Evolutionary conservation across 2,113 vertebrate species (phyloP), one percentile per base, ranked within the genome.

Genomic region (Rhinichthys klamathensis): DNA sequence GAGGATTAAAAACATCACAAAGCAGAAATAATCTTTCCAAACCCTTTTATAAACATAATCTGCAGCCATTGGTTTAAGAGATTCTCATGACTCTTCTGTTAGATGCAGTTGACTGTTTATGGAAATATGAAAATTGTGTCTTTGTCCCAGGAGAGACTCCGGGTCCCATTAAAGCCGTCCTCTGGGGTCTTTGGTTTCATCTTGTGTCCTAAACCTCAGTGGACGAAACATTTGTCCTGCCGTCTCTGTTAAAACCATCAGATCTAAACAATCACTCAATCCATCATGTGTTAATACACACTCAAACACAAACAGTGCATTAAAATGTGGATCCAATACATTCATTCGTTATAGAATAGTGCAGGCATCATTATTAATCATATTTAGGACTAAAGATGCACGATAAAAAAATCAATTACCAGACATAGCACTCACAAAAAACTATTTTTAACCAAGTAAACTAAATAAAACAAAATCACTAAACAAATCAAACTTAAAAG

Each of bases 11-110:
- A 69, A 21, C 32, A 69, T 69, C 15, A 61, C 11, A 61, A 8
- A 69, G n/a, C 41, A 27, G 6, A 27, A 6, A 27, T 9, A 10
- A 49, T 75, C 72, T 76, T 76, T 30, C 2, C 9, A 76, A 32
- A 2, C 9, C 4, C 2, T 30, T 72, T 61, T 25, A n/a, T 25
- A 44, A 80, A 61, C 2, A 61, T 25, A 12, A 77, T 16, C 35
- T 27, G 46, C 13, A 25, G 23, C 11, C 32, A 84, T 88, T 85
- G 87, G 82, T 87, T 89, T 82, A 78, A 82, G 83, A 75, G 41
- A 87, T 94, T 94, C 94, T 92, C 93, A 94, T 91, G 93, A 92
- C 92, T 94, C 89, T 74, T 88, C 87, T 25, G 88, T 91, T 89
- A 90, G 90, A 92, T 89, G 88, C 86, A 89, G 87, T 83, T 91